Base-by-base conservation (phyloP, 2,888 invertebrate genomes). In the Rotaria socialis region DNA sequence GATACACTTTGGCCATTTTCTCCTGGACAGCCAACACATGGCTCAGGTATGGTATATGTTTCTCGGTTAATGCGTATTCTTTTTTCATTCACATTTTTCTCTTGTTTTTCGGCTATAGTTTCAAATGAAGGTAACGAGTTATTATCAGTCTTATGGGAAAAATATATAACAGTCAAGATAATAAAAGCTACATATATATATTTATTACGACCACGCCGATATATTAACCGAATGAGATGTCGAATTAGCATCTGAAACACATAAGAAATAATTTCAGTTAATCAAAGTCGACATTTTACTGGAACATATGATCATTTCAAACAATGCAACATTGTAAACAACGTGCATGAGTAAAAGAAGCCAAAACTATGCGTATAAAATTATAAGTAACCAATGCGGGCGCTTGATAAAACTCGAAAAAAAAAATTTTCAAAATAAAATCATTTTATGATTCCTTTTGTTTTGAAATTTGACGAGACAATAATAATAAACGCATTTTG, bases 1-100 rank as follows among this genome's bases (percentile, higher is more conserved):
- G 87, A 47, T 0, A 91, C 89, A 10, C 89, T 87, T 47, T 84
- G 85, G 7, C 91, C 91, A 16, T 88, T 88, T 88, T 91, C 91
- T 19, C 91, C 91, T 7, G 89, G 90, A 4, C 91, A 87, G 14
- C 84, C 60, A 2, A 19, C n/a, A 22, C 87, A 87, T n/a, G 84
- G 84, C 58, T 85, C 85, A 19, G 87, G 87, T 60, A 56, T 55
- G 16, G 47, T 47, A 75, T 85, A 86, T 43, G 50, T 86, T 27
- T 84, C n/a, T 2, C 58, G 58, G 27, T 85, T 85, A 47, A 86
- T 85, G 16, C 74, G 27, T 80, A 27, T 47, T 47, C 85, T 85
- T 22, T 7, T 27, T 56, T 22, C 47, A 24, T 27, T 74, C 1
- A 16, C 2, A 67, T 67, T 2, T n/a, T 0, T 67, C 1, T 16